phyloP scores from a whole-genome alignment of 2,113 vertebrate genomes.

The Myotis brandtii region DNA sequence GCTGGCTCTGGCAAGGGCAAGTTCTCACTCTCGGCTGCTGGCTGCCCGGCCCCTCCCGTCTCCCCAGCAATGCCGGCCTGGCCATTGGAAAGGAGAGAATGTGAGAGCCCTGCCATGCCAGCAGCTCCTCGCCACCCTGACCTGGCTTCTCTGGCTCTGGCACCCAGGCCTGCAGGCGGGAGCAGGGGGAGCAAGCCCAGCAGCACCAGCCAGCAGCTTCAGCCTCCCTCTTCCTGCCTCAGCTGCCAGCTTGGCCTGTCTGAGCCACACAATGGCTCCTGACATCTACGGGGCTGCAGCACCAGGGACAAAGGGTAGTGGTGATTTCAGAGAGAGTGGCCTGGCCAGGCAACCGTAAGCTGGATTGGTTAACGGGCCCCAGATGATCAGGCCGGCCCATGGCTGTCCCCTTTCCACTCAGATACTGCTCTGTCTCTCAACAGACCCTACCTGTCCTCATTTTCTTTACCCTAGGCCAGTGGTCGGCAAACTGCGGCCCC shows the following conservation, averaged over 20 bases:
- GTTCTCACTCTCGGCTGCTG: slow-evolving; percentile 75
- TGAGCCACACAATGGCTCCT: slow-evolving; percentile 69
- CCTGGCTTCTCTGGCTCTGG: slow-evolving; percentile 52
- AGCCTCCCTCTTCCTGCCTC: slow-evolving; percentile 73
- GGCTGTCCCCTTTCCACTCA: not conserved
- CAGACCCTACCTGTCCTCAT: not conserved
- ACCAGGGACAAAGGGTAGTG: not conserved
- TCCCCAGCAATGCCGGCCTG: slow-evolving; percentile 53
- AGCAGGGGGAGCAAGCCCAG: slow-evolving; percentile 1
- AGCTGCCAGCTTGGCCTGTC: slow-evolving; percentile 68
- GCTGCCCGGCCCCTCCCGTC: slow-evolving; percentile 66
- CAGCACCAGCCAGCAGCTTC: not conserved
- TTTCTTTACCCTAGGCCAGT: too few species aligned
- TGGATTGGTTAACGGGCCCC: not conserved
- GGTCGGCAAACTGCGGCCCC: too few species aligned
- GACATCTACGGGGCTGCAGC: slow-evolving; percentile 63
- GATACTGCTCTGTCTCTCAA: not conserved
- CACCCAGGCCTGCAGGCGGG: not conserved
- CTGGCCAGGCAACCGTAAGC: not conserved
- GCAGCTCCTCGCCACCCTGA: slow-evolving; percentile 56
- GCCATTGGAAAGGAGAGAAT: slow-evolving; percentile 62
- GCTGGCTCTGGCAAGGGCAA: slow-evolving; percentile 78
- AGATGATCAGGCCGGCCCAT: not conserved
- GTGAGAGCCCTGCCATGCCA: slow-evolving; percentile 35
- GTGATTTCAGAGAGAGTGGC: not conserved